Conservation (phyloP, 1,140 invertebrate genomes). For the Drosophila orosa region DNA sequence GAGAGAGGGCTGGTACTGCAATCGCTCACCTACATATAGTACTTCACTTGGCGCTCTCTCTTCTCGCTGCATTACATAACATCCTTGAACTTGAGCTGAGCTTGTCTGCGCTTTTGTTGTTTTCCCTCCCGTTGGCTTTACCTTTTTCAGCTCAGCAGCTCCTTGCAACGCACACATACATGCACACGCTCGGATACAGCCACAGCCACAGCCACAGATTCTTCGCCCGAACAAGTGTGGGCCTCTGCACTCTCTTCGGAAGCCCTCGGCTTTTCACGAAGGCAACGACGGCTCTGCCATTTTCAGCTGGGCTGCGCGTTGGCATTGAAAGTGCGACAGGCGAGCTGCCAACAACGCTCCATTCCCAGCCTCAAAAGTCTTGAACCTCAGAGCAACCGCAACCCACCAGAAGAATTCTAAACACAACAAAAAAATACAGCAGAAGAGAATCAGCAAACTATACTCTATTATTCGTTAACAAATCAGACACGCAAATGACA, state of each 20-base stretch:
- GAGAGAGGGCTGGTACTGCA: constrained; percentile 17
- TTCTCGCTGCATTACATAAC: constrained; percentile 76
- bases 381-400: constrained; percentile 15
- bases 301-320: constrained; percentile 63
- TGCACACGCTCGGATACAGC: background rate
- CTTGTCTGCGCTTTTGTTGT: constrained; percentile 52
- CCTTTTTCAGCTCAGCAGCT: constrained; percentile 36
- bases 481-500: constrained; percentile 55
- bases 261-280: constrained; percentile 45
- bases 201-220: constrained; percentile 1
- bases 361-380: constrained; percentile 44
- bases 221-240: constrained; percentile 12
- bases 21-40: constrained; percentile 25
- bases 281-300: constrained; percentile 42
- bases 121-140: constrained; percentile 17
- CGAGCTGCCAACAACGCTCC: constrained; percentile 72
- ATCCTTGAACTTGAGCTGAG: constrained; percentile 83
- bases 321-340: constrained; percentile 80
- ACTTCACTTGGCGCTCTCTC: constrained; percentile 11
- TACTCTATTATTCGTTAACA: constrained; percentile 22
- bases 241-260: constrained; percentile 28
- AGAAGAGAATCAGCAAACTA: constrained; percentile 19
- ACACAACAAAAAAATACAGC: constrained; percentile 13
- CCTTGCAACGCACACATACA: constrained; percentile 14
- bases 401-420: constrained; percentile 32